phyloP scores from a whole-genome alignment of 2,113 vertebrate species.

The Rhynchomys soricoides region DNA sequence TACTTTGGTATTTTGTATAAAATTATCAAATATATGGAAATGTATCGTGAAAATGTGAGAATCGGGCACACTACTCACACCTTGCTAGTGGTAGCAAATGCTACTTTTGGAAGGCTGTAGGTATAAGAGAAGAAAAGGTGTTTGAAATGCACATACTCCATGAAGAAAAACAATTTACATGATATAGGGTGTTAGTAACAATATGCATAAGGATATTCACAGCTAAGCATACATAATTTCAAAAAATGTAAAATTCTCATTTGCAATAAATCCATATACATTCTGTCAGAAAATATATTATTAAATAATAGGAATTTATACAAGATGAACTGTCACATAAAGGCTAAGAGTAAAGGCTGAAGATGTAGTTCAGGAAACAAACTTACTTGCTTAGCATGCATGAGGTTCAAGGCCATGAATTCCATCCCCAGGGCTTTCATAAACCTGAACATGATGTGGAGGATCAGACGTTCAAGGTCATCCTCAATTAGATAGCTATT shows the following conservation, averaged over 20 bases:
- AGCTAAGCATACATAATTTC: conserved; percentile 9
- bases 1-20: conserved; percentile 2
- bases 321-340: conserved; percentile 8
- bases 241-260: neutral
- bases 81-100: neutral
- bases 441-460: neutral
- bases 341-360: neutral
- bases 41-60: neutral
- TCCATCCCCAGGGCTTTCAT: neutral
- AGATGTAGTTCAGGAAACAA: neutral
- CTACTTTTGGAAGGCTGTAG: neutral
- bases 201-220: neutral
- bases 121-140: neutral
- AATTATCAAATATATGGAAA: conserved; percentile 9
- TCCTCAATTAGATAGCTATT: neutral
- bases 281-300: neutral
- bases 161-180: neutral
- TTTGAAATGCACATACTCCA: neutral
- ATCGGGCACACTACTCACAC: neutral
- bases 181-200: neutral
- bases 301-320: neutral
- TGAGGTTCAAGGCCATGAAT: neutral
- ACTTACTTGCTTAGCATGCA: neutral
- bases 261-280: neutral
- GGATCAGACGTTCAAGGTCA: neutral